Evolutionary conservation across 2,797 vertebrate species (phyloP).

Genomic region (Vireo griseus): DNA sequence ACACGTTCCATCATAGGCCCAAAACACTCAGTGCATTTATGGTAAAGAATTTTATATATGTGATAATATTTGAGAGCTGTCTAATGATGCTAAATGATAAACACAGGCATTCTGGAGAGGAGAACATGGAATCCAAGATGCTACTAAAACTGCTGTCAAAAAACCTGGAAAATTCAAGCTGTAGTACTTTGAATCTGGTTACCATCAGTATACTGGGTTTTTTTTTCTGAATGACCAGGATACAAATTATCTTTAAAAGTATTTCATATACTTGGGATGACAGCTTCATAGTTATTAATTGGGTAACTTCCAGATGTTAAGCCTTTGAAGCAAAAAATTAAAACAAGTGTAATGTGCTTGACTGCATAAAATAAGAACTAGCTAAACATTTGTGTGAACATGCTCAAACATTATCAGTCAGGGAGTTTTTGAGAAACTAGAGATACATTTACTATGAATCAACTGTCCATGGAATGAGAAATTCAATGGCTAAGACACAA

Average conservation of each 20-base stretch:
- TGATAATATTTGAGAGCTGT: not conserved
- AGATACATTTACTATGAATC: not conserved
- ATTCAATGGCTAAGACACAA: not conserved
- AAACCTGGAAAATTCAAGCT: not conserved
- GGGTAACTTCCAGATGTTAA: conserved; percentile 52
- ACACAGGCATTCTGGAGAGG: not conserved
- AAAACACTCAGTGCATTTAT: not conserved
- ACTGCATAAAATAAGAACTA: conserved; percentile 49
- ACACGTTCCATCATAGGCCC: not conserved
- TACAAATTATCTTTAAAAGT: not conserved
- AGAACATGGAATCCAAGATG: not conserved
- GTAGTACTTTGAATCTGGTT: not conserved
- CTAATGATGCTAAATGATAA: not conserved
- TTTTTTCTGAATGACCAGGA: not conserved
- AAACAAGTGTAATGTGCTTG: conserved; percentile 49
- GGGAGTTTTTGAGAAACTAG: conserved; percentile 36
- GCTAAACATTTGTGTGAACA: conserved; percentile 38
- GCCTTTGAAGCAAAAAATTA: conserved; percentile 65
- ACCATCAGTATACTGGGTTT: not conserved
- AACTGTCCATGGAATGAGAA: not conserved
- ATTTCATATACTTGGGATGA: not conserved
- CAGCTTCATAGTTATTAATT: conserved; percentile 33
- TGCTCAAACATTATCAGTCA: conserved; percentile 28
- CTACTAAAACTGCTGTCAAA: not conserved
- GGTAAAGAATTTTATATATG: not conserved